phyloP scores from a whole-genome alignment of 2,888 invertebrate species.

The Chydorus sphaericus region DNA sequence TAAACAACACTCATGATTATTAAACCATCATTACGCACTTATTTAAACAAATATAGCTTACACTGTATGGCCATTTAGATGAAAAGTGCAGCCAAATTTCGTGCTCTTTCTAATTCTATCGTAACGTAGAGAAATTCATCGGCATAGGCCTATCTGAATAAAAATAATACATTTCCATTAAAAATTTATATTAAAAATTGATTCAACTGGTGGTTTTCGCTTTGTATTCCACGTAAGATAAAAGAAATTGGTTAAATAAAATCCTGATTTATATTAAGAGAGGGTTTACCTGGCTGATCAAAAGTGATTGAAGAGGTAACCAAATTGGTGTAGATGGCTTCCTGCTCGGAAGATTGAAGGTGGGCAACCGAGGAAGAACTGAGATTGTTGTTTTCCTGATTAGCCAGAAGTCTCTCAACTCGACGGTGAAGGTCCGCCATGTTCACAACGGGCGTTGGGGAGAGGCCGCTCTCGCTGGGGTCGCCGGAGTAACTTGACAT shows the following conservation, averaged over 20 bases:
- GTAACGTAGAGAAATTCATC: slow-evolving; percentile 73
- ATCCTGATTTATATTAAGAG: no score
- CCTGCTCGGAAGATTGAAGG: not conserved
- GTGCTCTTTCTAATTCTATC: slow-evolving; percentile 71
- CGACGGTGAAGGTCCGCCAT: slow-evolving; percentile 80
- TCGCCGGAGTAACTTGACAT: slow-evolving; percentile 9
- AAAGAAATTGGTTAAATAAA: no score
- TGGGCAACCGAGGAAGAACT: not conserved
- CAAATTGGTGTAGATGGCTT: slow-evolving; percentile 8
- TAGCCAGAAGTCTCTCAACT: slow-evolving; percentile 46
- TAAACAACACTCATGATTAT: no score
- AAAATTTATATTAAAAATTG: no score
- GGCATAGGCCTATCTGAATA: slow-evolving; percentile 61
- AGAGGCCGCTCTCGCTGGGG: slow-evolving; percentile 31
- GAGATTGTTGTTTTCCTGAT: not conserved
- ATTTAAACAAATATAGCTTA: slow-evolving; percentile 41
- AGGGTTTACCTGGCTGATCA: not conserved
- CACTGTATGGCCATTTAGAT: slow-evolving; percentile 81
- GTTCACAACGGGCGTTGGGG: slow-evolving; percentile 26
- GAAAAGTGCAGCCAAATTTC: slow-evolving; percentile 72
- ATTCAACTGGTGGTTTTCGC: not conserved
- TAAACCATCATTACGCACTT: no score
- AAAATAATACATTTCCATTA: slow-evolving; percentile 15
- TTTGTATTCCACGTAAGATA: no score
- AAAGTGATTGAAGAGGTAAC: not conserved